Percentiles rank a stretch among this genome's conserved stretches.
These are phyloP conservation scores for Irena cyanogastra DNA, from an alignment of 2,113 vertebrate species.

Conservation along the genomic window DNA sequence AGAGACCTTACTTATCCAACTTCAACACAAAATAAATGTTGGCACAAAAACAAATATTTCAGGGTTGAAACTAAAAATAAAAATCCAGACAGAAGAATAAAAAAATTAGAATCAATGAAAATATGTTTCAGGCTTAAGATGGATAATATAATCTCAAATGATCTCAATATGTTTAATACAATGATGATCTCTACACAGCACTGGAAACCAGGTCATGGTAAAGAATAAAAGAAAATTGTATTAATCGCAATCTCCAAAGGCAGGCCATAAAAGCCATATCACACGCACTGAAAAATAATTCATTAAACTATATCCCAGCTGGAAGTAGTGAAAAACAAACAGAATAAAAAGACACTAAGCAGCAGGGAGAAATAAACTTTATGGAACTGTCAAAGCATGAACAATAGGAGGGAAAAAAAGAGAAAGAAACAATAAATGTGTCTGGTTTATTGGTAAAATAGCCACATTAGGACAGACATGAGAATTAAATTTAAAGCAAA, in stretches of 20 bases:
- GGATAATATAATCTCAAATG: background rate
- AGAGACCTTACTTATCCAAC: conserved; percentile 35
- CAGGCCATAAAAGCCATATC: conserved; percentile 70
- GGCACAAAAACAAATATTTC: conserved; percentile 34
- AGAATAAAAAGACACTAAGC: conserved; percentile 67
- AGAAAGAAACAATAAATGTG: conserved; percentile 45
- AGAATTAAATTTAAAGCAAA: conserved; percentile 49
- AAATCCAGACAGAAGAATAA: conserved; percentile 4
- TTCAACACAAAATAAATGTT: conserved; percentile 56
- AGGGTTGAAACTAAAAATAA: conserved; percentile 45
- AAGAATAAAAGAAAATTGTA: conserved; percentile 61
- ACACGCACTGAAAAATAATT: conserved; percentile 73
- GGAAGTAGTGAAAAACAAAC: conserved; percentile 68
- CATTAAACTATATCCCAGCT: conserved; percentile 71
- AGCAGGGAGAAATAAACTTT: conserved; percentile 76
- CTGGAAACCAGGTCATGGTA: conserved; percentile 22
- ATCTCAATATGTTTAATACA: conserved; percentile 7
- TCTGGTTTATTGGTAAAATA: conserved; percentile 61
- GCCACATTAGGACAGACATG: conserved; percentile 20
- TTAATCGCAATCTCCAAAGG: conserved; percentile 67
- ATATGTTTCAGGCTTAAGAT: background rate
- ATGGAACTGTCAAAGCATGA: conserved; percentile 72
- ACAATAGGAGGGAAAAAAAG: conserved; percentile 33
- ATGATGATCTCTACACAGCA: background rate
- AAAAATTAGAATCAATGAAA: conserved; percentile 21